phyloP scores from a whole-genome alignment of 2,888 invertebrate genomes.

The Ernsta delagoae region DNA sequence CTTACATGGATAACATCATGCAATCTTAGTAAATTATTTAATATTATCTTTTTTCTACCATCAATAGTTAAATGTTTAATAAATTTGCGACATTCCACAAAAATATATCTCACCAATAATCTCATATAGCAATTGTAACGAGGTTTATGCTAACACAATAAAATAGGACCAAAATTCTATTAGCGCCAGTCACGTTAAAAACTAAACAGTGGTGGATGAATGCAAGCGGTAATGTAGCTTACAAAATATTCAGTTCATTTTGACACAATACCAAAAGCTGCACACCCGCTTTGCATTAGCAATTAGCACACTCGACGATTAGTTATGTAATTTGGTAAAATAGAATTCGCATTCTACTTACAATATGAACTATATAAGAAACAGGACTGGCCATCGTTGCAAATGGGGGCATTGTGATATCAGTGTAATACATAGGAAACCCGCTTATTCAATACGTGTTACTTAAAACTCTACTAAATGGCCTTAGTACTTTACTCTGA shows the following conservation, averaged over 20 bases:
- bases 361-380: conserved; percentile 13
- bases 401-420: conserved; percentile 13
- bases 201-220: conserved; percentile 2
- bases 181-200: conserved; percentile 29
- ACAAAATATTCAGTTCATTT: not conserved
- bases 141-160: conserved; percentile 24
- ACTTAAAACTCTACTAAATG: conserved; percentile 36
- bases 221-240: conserved; percentile 8
- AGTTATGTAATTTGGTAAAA: conserved; percentile 8
- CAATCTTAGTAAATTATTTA: conserved; percentile 27
- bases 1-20: conserved; percentile 32
- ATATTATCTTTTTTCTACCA: conserved; percentile 29
- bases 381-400: conserved; percentile 32
- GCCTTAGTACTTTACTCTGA: conserved; percentile 36
- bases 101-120: conserved; percentile 42
- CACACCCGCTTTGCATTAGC: conserved; percentile 11
- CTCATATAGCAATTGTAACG: conserved; percentile 35
- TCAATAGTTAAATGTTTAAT: conserved; percentile 33
- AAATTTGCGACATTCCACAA: conserved; percentile 36
- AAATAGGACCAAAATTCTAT: conserved; percentile 27
- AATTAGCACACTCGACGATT: too few relatives aligned
- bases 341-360: conserved; percentile 12
- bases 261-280: conserved; percentile 20
- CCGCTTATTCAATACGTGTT: conserved; percentile 30
- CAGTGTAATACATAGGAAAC: conserved; percentile 29